phyloP scores from a whole-genome alignment of 2,888 invertebrate species.

The Sinotaia quadrata region DNA sequence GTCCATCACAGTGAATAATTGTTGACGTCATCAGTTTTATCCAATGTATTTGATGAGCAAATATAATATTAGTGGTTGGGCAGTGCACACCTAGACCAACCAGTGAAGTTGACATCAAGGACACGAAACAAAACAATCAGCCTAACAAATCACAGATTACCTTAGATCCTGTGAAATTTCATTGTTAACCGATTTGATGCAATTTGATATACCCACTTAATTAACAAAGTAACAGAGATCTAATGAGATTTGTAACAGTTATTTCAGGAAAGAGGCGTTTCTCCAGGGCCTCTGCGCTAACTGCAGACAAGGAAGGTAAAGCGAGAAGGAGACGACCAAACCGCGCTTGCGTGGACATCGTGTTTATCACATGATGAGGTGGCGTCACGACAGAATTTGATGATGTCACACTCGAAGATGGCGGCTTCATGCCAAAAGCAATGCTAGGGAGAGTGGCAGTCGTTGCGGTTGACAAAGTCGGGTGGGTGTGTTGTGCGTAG shows the following conservation, averaged over 20 bases:
- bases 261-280: conserved; percentile 32
- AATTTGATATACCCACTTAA: no score
- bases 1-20: no score
- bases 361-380: background rate
- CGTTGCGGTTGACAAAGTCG: background rate
- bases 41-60: no score
- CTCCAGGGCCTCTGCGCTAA: conserved; percentile 34
- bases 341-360: conserved; percentile 30
- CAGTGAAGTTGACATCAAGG: no score
- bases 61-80: no score
- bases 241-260: conserved; percentile 25
- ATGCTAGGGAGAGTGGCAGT: background rate
- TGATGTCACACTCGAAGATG: background rate
- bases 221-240: conserved; percentile 21
- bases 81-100: no score
- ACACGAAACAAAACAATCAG: no score
- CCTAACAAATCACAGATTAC: no score
- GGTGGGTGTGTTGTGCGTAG: conserved; percentile 29
- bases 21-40: no score
- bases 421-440: background rate
- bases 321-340: conserved; percentile 47
- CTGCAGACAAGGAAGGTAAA: conserved; percentile 38
- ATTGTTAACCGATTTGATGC: no score
- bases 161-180: no score
- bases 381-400: background rate